Base-by-base conservation (phyloP, 1,140 invertebrate species). In the Octopus sinensis region DNA sequence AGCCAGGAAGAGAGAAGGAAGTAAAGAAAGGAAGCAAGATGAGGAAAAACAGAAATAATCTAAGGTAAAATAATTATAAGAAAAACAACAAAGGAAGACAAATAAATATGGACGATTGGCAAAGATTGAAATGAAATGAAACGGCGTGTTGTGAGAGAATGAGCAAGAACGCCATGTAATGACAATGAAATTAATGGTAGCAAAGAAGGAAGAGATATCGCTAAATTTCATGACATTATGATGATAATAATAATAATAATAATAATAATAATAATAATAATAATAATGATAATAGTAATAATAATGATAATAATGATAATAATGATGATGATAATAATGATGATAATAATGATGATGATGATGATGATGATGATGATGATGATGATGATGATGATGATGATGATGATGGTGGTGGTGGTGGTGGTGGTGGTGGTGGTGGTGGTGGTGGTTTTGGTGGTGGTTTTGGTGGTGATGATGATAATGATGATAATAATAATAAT, bases 281-380 rank as follows among this genome's bases (percentile, higher is more conserved):
- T 80, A 79, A 82, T 56, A 81, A 84, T 82, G 53, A 82, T 78
- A 79, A 84, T 82, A 81, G 82, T 80, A 79, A 82, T 80, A 78
- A 80, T 71, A 79, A 84, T 77, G 81, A 82, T 78, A 76, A 84
- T 80, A 68, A 84, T 71, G 79, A 82, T 53, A 79, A 79, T 68
- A 79, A 81, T n/a, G 54, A 82, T 80, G 79, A 84, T 81, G 81
- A 82, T 77, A 73, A 84, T 53, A 43, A 80, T 80, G 53, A 82
- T 82, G 79, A 80, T 53, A 81, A 84, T 71, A 78, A 82, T 68
- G 81, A 80, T 80, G 71, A 80, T 80, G 81, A 82, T 80, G 79
- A 76, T 80, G 73, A 82, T 52, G 81, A 80, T 76, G 76, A 82
- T 78, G 73, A 81, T 82, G 75, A 82, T 23, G 80, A 82, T 79